Conservation (phyloP, 2,113 vertebrate genomes). For the Redunca redunca region DNA sequence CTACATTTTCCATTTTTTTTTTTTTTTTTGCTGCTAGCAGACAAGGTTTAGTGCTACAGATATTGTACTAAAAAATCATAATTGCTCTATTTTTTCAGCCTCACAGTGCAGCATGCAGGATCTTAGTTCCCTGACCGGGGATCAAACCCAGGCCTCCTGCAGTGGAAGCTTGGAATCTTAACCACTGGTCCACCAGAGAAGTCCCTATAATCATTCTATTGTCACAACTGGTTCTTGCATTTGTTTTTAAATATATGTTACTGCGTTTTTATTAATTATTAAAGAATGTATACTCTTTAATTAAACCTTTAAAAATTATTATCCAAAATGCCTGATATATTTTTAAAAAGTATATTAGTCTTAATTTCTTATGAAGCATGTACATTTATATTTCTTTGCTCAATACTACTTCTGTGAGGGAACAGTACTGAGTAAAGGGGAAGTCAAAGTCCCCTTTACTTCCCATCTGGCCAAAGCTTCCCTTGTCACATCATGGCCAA, state of each 20-base stretch:
- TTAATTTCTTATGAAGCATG: neutral
- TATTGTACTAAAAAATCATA: neutral
- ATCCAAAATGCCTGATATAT: neutral
- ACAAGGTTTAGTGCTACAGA: neutral
- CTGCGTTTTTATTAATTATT: neutral
- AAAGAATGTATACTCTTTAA: neutral
- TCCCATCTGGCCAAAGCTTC: neutral
- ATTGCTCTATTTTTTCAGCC: neutral
- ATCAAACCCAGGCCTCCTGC: neutral
- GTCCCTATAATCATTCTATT: neutral
- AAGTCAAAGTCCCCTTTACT: neutral
- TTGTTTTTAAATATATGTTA: slow-evolving; percentile 23
- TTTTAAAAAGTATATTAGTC: neutral
- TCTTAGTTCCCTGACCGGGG: neutral
- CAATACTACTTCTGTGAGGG: neutral
- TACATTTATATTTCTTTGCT: neutral
- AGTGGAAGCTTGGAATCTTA: neutral
- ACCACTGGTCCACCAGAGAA: neutral
- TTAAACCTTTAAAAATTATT: slow-evolving; percentile 8
- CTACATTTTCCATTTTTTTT: neutral
- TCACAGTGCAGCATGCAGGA: neutral
- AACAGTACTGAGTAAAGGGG: neutral
- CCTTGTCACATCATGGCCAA: neutral
- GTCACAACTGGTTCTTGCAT: neutral
- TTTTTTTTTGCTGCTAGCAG: slow-evolving; percentile 5